Evolutionary conservation across 2,888 invertebrate genomes (phyloP).

Genomic region (Lacanobia oleracea): DNA sequence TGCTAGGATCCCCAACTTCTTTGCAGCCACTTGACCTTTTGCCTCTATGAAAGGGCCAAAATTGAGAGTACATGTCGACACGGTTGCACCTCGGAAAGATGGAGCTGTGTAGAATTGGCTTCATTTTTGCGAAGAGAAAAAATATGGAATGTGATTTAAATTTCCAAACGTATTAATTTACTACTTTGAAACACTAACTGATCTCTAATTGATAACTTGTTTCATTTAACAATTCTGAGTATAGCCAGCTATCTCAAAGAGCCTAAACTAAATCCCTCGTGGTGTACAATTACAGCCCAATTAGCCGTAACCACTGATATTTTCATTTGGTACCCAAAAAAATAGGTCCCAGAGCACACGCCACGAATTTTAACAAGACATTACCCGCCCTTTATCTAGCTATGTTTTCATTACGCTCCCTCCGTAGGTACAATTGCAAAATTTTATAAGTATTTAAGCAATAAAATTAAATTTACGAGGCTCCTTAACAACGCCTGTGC

Average conservation of each 20-base stretch:
- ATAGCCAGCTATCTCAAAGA: conserved; percentile 5
- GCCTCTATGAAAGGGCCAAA: too few relatives aligned
- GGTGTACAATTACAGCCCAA: conserved; percentile 50
- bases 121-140: too few relatives aligned
- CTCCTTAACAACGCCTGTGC: conserved; percentile 75
- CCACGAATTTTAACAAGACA: conserved; percentile 70
- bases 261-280: conserved; percentile 13
- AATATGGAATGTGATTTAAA: neutral
- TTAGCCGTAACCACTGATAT: conserved; percentile 52
- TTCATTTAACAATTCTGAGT: neutral
- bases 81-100: too few relatives aligned
- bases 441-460: conserved; percentile 79
- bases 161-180: neutral
- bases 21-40: too few relatives aligned
- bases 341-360: conserved; percentile 60
- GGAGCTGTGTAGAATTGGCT: too few relatives aligned
- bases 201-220: neutral
- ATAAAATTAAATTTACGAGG: conserved; percentile 82
- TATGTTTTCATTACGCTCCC: conserved; percentile 70
- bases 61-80: too few relatives aligned
- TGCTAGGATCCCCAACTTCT: too few relatives aligned
- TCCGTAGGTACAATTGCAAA: conserved; percentile 74
- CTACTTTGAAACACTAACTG: neutral
- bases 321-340: conserved; percentile 56
- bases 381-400: conserved; percentile 65